phyloP scores from a whole-genome alignment of 2,113 vertebrate genomes.

The Cynoglossus semilaevis region DNA sequence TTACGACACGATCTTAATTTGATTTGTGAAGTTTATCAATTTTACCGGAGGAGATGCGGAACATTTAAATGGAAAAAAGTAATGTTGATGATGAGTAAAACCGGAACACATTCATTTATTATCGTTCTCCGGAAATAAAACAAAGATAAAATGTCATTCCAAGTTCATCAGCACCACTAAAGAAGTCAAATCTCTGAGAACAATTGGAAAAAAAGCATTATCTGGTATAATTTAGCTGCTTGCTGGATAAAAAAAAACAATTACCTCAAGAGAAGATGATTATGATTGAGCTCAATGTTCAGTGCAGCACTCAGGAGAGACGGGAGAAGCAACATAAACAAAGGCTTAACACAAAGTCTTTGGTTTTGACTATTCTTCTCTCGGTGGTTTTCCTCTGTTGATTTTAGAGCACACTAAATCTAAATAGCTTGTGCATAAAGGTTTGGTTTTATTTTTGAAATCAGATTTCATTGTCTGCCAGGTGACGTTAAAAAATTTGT shows the following conservation, averaged over 20 bases:
- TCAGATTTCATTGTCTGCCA: too few species aligned
- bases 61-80: slow-evolving; percentile 48
- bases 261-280: background rate
- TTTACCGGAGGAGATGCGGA: slow-evolving; percentile 42
- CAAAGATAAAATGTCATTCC: background rate
- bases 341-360: background rate
- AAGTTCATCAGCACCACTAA: background rate
- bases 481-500: too few species aligned
- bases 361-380: background rate
- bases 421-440: too few species aligned
- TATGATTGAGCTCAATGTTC: background rate
- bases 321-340: slow-evolving; percentile 1
- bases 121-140: slow-evolving; percentile 14
- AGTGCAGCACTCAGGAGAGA: background rate
- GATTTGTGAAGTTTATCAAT: slow-evolving; percentile 19
- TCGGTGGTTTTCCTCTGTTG: background rate
- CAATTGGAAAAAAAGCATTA: background rate
- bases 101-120: slow-evolving; percentile 12
- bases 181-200: slow-evolving; percentile 6
- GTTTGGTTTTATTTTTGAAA: too few species aligned
- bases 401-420: background rate
- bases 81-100: slow-evolving; percentile 1
- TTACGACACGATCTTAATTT: slow-evolving; percentile 12
- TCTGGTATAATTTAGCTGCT: background rate
- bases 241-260: slow-evolving; percentile 2